phyloP scores from a whole-genome alignment of 2,888 invertebrate genomes.

The Catocala nupta region DNA sequence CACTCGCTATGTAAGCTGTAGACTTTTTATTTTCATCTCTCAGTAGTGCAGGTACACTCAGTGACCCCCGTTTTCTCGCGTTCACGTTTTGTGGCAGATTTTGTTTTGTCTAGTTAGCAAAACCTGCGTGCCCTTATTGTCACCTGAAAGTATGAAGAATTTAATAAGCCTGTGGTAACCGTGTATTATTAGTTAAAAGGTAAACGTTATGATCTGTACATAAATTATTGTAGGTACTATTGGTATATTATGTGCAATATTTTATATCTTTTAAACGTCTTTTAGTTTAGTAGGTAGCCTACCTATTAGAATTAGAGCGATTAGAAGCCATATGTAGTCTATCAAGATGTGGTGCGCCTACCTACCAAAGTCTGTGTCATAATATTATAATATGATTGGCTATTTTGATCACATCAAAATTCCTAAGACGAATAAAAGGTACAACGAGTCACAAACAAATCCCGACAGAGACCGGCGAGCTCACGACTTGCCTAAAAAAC shows the following conservation, averaged over 20 bases:
- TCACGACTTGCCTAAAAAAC: constrained; percentile 81
- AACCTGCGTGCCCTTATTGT: background rate
- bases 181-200: too few species aligned
- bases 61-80: constrained; percentile 73
- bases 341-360: too few species aligned
- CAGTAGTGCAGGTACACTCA: constrained; percentile 80
- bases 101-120: background rate
- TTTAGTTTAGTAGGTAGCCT: too few species aligned
- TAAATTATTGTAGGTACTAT: too few species aligned
- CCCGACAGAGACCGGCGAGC: constrained; percentile 69
- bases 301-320: too few species aligned
- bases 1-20: constrained; percentile 61
- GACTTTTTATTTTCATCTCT: constrained; percentile 73
- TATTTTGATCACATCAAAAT: constrained; percentile 71
- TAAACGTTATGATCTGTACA: too few species aligned
- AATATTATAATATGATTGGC: constrained; percentile 56
- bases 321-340: background rate
- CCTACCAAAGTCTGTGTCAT: constrained; percentile 31
- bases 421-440: constrained; percentile 63
- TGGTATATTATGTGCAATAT: too few species aligned
- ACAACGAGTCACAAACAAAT: constrained; percentile 76
- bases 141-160: background rate
- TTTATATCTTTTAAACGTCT: too few species aligned
- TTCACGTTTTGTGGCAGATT: constrained; percentile 31
- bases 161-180: background rate